Conservation (phyloP, 1,140 invertebrate species). For the Apis florea region DNA sequence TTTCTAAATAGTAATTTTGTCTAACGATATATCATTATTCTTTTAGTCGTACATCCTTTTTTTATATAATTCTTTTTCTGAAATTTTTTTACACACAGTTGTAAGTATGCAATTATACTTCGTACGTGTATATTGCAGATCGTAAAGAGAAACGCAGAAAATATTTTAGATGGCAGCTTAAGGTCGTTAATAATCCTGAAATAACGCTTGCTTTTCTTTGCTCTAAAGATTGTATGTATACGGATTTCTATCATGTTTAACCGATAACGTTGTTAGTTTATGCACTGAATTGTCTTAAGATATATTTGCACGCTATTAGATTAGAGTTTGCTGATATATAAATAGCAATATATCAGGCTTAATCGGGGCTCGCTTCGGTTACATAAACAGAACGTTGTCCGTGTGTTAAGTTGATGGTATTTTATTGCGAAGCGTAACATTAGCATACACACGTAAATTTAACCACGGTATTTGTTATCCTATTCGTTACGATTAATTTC, state of each 20-base stretch:
- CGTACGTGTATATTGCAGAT: background rate
- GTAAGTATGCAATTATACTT: background rate
- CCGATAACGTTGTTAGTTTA: conserved; percentile 39
- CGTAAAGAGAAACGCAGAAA: background rate
- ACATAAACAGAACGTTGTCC: conserved; percentile 19
- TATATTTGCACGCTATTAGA: conserved; percentile 47
- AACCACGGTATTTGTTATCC: background rate
- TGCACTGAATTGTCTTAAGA: conserved; percentile 28
- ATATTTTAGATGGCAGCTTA: background rate
- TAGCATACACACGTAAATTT: background rate
- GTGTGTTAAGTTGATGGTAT: conserved; percentile 14
- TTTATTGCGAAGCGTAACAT: background rate
- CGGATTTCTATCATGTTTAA: conserved; percentile 25
- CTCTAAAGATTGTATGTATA: conserved; percentile 7
- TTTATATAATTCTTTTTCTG: too few relatives aligned
- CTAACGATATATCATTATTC: too few relatives aligned
- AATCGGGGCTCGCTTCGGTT: conserved; percentile 16
- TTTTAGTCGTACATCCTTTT: too few relatives aligned
- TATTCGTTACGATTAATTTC: background rate
- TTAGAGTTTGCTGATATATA: conserved; percentile 35
- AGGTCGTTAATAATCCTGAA: conserved; percentile 42
- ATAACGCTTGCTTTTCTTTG: conserved; percentile 35
- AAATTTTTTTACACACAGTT: too few relatives aligned
- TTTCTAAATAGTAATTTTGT: too few relatives aligned
- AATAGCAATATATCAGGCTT: conserved; percentile 38